These are phyloP conservation scores for Enteromius treurensis DNA, from an alignment of 2,797 vertebrate species.

Conservation along the genomic window DNA sequence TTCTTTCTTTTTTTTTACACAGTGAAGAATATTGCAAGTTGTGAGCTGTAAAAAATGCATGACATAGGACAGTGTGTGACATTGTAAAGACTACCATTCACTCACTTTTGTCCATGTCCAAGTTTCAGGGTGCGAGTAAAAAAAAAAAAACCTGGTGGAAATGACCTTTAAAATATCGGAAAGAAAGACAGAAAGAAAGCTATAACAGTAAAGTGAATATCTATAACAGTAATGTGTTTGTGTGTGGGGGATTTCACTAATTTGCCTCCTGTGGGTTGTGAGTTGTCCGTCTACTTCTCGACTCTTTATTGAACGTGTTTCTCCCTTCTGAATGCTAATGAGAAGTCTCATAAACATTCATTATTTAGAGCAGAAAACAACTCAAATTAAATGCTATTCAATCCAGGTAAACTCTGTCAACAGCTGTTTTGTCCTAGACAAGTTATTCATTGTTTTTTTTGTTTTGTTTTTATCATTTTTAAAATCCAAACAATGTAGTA, in stretches of 20 bases:
- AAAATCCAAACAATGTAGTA: background rate
- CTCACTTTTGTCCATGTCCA: background rate
- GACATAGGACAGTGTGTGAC: background rate
- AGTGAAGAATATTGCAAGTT: background rate
- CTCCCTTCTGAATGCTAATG: slow-evolving; percentile 16
- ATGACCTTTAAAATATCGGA: background rate
- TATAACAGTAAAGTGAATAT: background rate
- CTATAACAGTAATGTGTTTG: background rate
- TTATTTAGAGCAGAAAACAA: slow-evolving; percentile 21
- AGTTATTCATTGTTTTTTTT: background rate
- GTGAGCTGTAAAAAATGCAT: background rate
- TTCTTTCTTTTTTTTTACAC: no score
- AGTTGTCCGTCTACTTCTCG: slow-evolving; percentile 17
- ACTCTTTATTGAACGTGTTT: background rate
- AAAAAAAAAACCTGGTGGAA: background rate
- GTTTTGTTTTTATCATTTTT: background rate
- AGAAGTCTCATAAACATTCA: slow-evolving; percentile 16
- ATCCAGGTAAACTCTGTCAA: background rate
- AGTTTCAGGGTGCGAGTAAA: background rate
- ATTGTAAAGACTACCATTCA: background rate
- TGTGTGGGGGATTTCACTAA: slow-evolving; percentile 28
- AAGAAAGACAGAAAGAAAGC: background rate
- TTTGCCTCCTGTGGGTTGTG: slow-evolving; percentile 36
- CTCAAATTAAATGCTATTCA: slow-evolving; percentile 30
- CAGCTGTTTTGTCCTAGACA: slow-evolving; percentile 32